Conservation (phyloP, 1,140 invertebrate species). For the Archivesica marissinica region DNA sequence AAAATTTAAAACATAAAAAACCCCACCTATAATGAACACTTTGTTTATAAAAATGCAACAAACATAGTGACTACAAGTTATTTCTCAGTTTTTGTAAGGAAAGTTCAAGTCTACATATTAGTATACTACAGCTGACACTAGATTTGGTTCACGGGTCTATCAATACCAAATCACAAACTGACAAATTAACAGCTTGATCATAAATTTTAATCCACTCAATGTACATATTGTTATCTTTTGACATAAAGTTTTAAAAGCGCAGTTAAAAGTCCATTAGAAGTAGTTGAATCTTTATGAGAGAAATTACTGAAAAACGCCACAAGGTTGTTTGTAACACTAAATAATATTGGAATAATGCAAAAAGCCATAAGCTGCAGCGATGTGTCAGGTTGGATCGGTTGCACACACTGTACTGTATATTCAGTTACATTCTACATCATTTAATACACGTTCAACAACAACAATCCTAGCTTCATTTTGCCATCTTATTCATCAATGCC, state of each 20-base stretch:
- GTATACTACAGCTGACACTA: no score
- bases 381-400: constrained; percentile 11
- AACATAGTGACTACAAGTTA: neutral
- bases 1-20: no score
- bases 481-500: neutral
- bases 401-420: neutral
- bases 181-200: neutral
- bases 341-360: constrained; percentile 8
- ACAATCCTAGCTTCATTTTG: neutral
- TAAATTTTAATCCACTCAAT: constrained; percentile 21
- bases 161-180: neutral
- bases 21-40: neutral
- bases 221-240: neutral
- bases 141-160: constrained; percentile 3
- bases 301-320: neutral
- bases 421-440: neutral
- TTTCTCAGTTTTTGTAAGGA: neutral
- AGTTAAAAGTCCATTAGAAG: neutral
- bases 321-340: neutral
- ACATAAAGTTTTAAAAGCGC: constrained; percentile 16
- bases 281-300: neutral
- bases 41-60: neutral
- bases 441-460: constrained; percentile 8
- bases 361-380: neutral
- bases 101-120: neutral